phyloP scores from a whole-genome alignment of 2,888 invertebrate genomes.

The Harpalus rufipes region DNA sequence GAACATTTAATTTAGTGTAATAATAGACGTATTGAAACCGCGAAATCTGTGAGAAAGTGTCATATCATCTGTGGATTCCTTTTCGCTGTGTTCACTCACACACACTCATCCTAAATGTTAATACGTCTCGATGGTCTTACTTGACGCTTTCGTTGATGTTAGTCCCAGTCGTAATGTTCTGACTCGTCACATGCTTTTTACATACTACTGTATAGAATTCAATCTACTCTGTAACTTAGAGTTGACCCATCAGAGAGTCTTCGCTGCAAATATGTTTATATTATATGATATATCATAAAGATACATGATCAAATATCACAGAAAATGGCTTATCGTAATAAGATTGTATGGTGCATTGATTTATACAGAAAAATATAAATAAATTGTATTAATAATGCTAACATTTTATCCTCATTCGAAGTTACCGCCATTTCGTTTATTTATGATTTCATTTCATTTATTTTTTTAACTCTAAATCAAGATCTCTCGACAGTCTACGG shows the following conservation, averaged over 20 bases:
- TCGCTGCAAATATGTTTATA: constrained; percentile 65
- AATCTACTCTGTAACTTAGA: constrained; percentile 58
- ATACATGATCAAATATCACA: constrained; percentile 66
- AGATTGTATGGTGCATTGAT: constrained; percentile 68
- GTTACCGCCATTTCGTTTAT: background rate
- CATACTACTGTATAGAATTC: constrained; percentile 60
- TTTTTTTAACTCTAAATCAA: background rate
- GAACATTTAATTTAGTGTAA: background rate
- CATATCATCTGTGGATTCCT: constrained; percentile 18
- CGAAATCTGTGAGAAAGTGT: constrained; percentile 47
- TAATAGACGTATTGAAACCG: background rate
- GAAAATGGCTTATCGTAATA: constrained; percentile 67
- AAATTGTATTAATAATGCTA: constrained; percentile 66
- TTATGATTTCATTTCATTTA: background rate
- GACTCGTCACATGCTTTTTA: constrained; percentile 60
- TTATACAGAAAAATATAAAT: constrained; percentile 68
- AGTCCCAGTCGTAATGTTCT: constrained; percentile 59
- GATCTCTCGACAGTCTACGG: too few relatives aligned
- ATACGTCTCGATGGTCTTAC: constrained; percentile 11
- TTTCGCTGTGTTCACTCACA: constrained; percentile 4
- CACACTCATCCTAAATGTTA: constrained; percentile 33
- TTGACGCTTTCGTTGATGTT: constrained; percentile 59
- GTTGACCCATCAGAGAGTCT: constrained; percentile 51
- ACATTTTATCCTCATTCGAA: background rate
- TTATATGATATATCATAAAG: constrained; percentile 65